Evolutionary conservation across 2,797 vertebrate species (phyloP).

Genomic region (Leptodactylus fallax): DNA sequence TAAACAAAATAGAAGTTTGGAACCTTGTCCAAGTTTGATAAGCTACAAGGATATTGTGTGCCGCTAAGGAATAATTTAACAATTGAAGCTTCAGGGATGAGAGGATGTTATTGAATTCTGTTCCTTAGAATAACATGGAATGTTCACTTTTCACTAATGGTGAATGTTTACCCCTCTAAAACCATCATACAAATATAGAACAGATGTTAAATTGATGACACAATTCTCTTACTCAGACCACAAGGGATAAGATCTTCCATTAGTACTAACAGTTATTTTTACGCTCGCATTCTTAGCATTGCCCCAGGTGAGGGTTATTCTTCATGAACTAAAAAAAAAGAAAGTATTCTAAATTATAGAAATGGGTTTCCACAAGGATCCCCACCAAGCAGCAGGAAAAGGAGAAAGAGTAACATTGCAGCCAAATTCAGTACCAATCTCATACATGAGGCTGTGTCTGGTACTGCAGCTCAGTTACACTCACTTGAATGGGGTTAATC

Average conservation of each 20-base stretch:
- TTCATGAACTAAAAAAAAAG: conserved; percentile 63
- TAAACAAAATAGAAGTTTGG: conserved; percentile 67
- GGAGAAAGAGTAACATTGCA: no score
- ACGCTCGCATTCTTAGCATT: conserved; percentile 76
- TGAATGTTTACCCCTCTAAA: conserved; percentile 75
- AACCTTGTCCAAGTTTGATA: conserved; percentile 68
- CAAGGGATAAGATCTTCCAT: conserved; percentile 75
- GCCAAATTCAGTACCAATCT: no score
- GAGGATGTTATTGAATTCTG: conserved; percentile 74
- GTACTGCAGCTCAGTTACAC: no score
- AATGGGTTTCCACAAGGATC: not conserved
- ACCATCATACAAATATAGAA: conserved; percentile 76
- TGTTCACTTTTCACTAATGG: conserved; percentile 75
- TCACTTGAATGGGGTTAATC: no score
- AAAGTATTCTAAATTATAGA: not conserved
- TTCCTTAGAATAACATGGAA: conserved; percentile 72
- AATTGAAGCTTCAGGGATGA: conserved; percentile 69
- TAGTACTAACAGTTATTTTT: conserved; percentile 76
- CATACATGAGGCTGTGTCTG: no score
- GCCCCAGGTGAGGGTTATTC: conserved; percentile 71
- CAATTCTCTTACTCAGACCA: conserved; percentile 73
- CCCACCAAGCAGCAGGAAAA: no score
- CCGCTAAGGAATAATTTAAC: conserved; percentile 73
- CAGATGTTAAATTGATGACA: conserved; percentile 77
- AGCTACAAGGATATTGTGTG: conserved; percentile 71